Evolutionary conservation across 2,888 invertebrate genomes (phyloP), one percentile per base, ranked within the genome.

Genomic region (Hymenopus coronatus): DNA sequence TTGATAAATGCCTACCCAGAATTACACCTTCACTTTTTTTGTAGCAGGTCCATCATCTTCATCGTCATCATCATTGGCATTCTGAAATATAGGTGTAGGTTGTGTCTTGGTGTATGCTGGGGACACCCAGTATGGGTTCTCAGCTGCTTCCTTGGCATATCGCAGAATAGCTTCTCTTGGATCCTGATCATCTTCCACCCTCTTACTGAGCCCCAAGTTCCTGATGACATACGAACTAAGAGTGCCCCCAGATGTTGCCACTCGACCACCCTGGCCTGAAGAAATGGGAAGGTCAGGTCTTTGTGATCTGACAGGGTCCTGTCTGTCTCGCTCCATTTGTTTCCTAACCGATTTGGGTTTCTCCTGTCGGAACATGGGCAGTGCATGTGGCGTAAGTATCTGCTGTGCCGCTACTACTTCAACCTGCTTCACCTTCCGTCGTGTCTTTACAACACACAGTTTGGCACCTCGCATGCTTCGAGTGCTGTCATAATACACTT

Each of bases 71-170:
- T 93, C 94, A 1, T 92, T 92, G 2, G 93, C 93, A n/a, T 93
- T 93, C 89, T 96, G 96, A 92, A 98, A 97, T 90, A 98, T 96
- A 0, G 97, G 95, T 91, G 95, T 95, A 0, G 99, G 98, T 91
- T 99, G 99, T 0, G 98, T 98, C 92, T 96, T 97, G 87, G 96
- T 95, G 92, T 98, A 98, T 0, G 98, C 98, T 0, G 98, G 98
- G 0, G 98, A 96, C 82, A 98, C 97, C 99, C 99, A 99, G 92
- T 98, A 98, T 0, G 99, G 99, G 94, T 99, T 98, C 92, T 99
- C 98, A 87, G 96, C 98, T 0, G 99, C 99, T 3, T 98, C 98
- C 92, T 99, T 98, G 0, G 99, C 99, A 93, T 96, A 98, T 91
- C 98, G 97, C 89, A 99, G 94, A 91, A 99, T 98, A 3, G 99